A percentile compares a stretch with the other conserved stretches of the same genome.
These are phyloP conservation scores for Apodemus agrarius DNA, from an alignment of 2,797 vertebrate genomes.

Conservation along the genomic window DNA sequence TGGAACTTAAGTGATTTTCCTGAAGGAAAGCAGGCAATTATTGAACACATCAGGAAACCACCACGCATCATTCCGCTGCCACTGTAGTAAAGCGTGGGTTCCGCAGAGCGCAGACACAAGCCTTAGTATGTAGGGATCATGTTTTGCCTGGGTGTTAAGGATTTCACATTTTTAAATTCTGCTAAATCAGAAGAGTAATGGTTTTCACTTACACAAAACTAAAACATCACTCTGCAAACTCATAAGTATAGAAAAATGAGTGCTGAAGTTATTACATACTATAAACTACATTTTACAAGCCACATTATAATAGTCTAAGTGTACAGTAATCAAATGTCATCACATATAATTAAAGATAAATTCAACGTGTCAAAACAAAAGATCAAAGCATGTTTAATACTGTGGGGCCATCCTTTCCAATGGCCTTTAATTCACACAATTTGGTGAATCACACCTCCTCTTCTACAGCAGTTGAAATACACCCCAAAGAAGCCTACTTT, in stretches of 20 bases:
- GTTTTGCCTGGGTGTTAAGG: conserved; percentile 24
- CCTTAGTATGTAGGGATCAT: not conserved
- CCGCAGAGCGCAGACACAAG: not conserved
- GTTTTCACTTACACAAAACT: conserved; percentile 61
- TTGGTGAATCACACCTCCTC: conserved; percentile 61
- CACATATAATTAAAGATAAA: conserved; percentile 81
- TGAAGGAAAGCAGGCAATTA: conserved; percentile 46
- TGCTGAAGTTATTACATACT: conserved; percentile 63
- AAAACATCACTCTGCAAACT: conserved; percentile 66
- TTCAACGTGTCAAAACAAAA: conserved; percentile 74
- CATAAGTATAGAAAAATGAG: conserved; percentile 48
- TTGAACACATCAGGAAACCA: conserved; percentile 33
- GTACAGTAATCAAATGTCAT: conserved; percentile 75
- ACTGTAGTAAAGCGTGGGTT: not conserved
- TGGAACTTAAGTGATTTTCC: conserved; percentile 35
- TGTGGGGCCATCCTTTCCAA: conserved; percentile 66
- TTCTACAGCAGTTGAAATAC: conserved; percentile 52
- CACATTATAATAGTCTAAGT: conserved; percentile 74
- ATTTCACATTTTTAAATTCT: conserved; percentile 61
- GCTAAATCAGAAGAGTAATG: conserved; percentile 60
- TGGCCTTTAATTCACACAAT: conserved; percentile 71
- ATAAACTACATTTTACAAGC: conserved; percentile 77
- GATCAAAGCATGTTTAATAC: conserved; percentile 75
- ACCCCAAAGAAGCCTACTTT: conserved; percentile 30
- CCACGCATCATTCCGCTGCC: conserved; percentile 43